Evolutionary conservation across 2,888 invertebrate genomes (phyloP), one percentile per base, ranked within the genome.

Genomic region (Ennomos erosarius): DNA sequence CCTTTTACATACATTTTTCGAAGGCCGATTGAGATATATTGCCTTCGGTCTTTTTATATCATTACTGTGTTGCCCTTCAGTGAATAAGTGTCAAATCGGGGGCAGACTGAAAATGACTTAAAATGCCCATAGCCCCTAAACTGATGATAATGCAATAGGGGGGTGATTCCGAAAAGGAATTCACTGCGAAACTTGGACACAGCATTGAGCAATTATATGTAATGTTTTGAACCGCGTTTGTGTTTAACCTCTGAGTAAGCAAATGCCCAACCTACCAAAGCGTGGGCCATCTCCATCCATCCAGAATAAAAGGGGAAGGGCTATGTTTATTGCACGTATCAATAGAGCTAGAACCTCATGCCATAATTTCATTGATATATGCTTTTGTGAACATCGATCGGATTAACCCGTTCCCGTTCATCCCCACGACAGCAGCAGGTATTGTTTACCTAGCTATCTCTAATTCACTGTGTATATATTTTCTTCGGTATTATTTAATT

Each of bases 331-430:
- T 67, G 71, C 74, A 74, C 74, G 75, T 74, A 71, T 74, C 68
- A 72, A 61, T 71, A 69, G 65, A 75, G 65, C 68, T 68, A 16
- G 16, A 16, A 3, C 16, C 16, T 16, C 16, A 16, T 16, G 1
- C 16, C 16, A 16, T 67, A 65, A 72, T 73, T 75, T 70, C 71
- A 78, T 76, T 82, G 78, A 79, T 75, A 70, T 71, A 74, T 64
- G 73, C 69, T 71, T 68, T 75, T 71, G 70, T 71, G 67, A 71
- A 64, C 68, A 73, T 65, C 67, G 64, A 69, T 65, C 63, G 59
- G 64, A 63, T 64, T 55, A 63, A 61, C 58, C 53, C 55, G 58
- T 60, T 60, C 55, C 60, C 55, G 49, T n/a, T n/a, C n/a, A n/a
- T n/a, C n/a, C n/a, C 60, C 10, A 42, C 52, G 43, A 42, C 38